These are phyloP conservation scores for Prinia subflava DNA, from an alignment of 2,113 vertebrate species.

Conservation along the genomic window DNA sequence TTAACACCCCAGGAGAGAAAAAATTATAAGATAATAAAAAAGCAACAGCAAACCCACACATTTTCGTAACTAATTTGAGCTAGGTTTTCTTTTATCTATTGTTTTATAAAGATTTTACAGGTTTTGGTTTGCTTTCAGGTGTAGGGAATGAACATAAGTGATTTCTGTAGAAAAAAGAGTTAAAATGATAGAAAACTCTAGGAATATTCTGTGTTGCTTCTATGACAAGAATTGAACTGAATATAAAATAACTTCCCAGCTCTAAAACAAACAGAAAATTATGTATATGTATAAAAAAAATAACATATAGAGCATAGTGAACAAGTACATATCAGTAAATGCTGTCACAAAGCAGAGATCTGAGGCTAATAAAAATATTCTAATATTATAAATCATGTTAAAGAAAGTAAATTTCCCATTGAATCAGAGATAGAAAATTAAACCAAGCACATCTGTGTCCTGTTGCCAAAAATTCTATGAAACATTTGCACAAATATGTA, in stretches of 20 bases:
- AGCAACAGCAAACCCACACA: neutral
- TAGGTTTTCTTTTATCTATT: neutral
- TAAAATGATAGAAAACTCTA: neutral
- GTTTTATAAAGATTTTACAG: neutral
- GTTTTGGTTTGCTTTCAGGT: neutral
- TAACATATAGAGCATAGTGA: rapidly evolving
- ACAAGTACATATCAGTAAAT: neutral
- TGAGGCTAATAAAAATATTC: neutral
- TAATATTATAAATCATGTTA: neutral
- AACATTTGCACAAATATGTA: neutral
- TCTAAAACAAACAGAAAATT: neutral
- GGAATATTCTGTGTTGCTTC: neutral
- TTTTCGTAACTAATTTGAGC: neutral
- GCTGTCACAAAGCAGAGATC: neutral
- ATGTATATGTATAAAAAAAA: too few species aligned
- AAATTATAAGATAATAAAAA: neutral
- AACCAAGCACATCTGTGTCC: neutral
- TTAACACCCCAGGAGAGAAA: neutral
- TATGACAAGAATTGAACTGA: neutral
- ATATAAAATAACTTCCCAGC: neutral
- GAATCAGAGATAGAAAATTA: neutral
- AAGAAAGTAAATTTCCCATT: neutral
- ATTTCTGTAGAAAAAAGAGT: neutral
- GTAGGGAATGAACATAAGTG: neutral
- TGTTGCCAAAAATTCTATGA: neutral